Evolutionary conservation across 2,113 vertebrate species (phyloP), one percentile per base, ranked within the genome.

Genomic region (Syngnathus scovelli): DNA sequence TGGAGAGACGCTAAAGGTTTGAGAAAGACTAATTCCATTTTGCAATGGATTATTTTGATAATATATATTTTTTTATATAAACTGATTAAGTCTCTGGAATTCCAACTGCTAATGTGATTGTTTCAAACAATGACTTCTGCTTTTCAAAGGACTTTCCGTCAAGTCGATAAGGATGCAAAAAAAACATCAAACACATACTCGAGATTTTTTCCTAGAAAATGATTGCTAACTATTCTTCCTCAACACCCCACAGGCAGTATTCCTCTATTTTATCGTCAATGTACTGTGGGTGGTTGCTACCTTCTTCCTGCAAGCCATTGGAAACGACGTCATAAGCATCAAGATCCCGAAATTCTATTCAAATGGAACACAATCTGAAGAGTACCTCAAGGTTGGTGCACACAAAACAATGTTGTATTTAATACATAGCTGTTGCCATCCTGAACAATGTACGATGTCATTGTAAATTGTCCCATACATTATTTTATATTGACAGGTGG

Each of bases 221-320:
- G n/a, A 23, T 23, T 15, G 27, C 11, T 60, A 4, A 59, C 56
- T 51, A 44, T 19, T 19, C 61, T 1, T 66, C 33, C 46, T 15
- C 54, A 44, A 19, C 36, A 60, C 41, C 19, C 72, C n/a, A 63
- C 81, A 93, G 92, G 87, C 88, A 0, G 91, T 92, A 19, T 93
- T 93, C 76, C 79, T 93, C 39, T 93, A 91, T 70, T 93, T 93
- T 79, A 92, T 93, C 21, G n/a, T 92, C 63, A 93, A 93, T 13
- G 66, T 91, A 38, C 79, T 93, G 19, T 93, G 92, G 92, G 86
- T 93, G n/a, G 92, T 92, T 19, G 92, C 92, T 7, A 93, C 92
- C 10, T 92, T 91, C 79, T 86, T 93, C 79, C 85, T 93, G 58
- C 92, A 93, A 82, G 83, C 86, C 55, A 93, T 92, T 66, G 91